Conservation (phyloP, 2,888 invertebrate genomes). For the Rhabditophanes sp. region DNA sequence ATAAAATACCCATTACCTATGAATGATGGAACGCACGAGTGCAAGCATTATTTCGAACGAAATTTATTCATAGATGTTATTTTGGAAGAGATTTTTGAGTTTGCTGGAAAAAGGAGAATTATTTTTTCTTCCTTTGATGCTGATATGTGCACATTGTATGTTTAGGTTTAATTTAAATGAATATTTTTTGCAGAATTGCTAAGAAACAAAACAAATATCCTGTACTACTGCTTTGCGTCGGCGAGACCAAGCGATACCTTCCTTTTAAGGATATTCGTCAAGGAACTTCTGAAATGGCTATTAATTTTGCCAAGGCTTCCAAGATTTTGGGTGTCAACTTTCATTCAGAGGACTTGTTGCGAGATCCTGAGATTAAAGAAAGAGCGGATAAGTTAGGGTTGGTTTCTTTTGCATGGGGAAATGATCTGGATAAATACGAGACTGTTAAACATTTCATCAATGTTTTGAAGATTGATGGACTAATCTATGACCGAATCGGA, state of each 20-base stretch:
- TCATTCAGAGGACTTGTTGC: constrained; percentile 68
- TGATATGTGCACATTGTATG: constrained; percentile 72
- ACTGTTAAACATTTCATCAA: constrained; percentile 74
- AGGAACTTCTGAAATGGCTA: constrained; percentile 29
- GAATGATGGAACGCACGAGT: constrained; percentile 46
- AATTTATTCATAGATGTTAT: constrained; percentile 77
- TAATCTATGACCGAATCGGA: constrained; percentile 67
- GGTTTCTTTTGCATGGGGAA: constrained; percentile 80
- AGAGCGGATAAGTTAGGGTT: constrained; percentile 62
- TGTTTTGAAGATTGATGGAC: constrained; percentile 73
- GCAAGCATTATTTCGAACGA: constrained; percentile 59
- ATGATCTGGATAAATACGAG: constrained; percentile 44
- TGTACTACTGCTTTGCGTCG: constrained; percentile 78
- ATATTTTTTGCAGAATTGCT: constrained; percentile 53
- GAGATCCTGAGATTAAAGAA: constrained; percentile 54
- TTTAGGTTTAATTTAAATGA: neutral
- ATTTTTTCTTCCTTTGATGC: constrained; percentile 89
- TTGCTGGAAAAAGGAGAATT: constrained; percentile 66
- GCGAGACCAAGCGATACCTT: constrained; percentile 55
- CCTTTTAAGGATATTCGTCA: constrained; percentile 17
- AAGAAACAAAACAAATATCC: constrained; percentile 91
- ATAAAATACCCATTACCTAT: constrained; percentile 80
- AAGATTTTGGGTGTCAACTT: constrained; percentile 61
- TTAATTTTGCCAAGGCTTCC: constrained; percentile 33
- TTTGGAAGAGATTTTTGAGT: constrained; percentile 63